Evolutionary conservation across 2,113 vertebrate genomes (phyloP).

Genomic region (Chloroceryle aenea): DNA sequence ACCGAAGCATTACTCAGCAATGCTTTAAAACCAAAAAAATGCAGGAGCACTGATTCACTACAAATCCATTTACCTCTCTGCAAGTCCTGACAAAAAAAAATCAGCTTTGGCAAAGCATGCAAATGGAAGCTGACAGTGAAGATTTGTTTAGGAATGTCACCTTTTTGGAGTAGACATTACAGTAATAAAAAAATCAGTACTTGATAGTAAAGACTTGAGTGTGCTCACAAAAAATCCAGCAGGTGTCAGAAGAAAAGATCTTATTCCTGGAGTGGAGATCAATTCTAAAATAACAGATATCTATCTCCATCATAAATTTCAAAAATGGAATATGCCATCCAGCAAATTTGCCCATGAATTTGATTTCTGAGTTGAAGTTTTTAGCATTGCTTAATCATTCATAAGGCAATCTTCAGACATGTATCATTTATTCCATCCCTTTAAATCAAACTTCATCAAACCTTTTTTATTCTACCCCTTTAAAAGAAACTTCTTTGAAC

Average conservation of each 20-base stretch:
- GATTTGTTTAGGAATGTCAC: background rate
- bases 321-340: constrained; percentile 61
- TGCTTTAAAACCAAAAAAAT: background rate
- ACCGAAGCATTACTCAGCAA: background rate
- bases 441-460: constrained; percentile 59
- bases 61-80: background rate
- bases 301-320: constrained; percentile 68
- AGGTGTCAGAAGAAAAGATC: constrained; percentile 37
- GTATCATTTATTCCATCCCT: constrained; percentile 65
- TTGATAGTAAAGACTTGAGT: background rate
- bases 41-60: background rate
- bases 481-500: constrained; percentile 37
- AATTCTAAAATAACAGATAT: constrained; percentile 70
- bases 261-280: constrained; percentile 10
- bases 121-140: constrained; percentile 5
- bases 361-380: constrained; percentile 65
- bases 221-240: background rate
- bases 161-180: background rate
- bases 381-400: constrained; percentile 68
- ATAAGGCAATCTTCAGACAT: constrained; percentile 68
- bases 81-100: background rate
- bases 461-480: background rate
- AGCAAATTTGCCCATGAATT: constrained; percentile 55
- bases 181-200: background rate
- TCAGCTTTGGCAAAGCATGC: background rate